Percentiles rank a stretch among this genome's conserved stretches.
Conservation (phyloP, 2,113 vertebrate genomes). For the Casuarius casuarius region DNA sequence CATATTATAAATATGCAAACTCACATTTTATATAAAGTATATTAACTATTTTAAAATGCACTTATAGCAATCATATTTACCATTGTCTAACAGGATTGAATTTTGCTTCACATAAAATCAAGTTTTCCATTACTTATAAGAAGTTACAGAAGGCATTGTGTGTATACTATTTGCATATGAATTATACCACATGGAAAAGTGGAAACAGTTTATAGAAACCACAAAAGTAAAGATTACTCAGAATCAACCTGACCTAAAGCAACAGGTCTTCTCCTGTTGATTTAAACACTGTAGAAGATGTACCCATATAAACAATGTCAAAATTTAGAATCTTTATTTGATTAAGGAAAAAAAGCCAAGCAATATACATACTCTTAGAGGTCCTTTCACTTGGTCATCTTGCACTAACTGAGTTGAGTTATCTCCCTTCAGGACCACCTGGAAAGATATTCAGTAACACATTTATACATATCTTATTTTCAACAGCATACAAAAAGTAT, state of each 20-base stretch:
- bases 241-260: neutral
- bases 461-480: neutral
- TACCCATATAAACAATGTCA: neutral
- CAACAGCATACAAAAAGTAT: neutral
- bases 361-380: slow-evolving; percentile 87
- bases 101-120: neutral
- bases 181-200: neutral
- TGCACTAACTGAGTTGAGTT: slow-evolving; percentile 95
- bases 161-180: neutral
- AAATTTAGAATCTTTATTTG: neutral
- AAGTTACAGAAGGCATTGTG: neutral
- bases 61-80: neutral
- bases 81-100: neutral
- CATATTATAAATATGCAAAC: neutral
- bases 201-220: neutral
- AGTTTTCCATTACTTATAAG: neutral
- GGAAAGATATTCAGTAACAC: slow-evolving; percentile 50
- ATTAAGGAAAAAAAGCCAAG: neutral
- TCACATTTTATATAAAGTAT: neutral
- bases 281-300: neutral
- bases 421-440: slow-evolving; percentile 95
- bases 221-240: neutral
- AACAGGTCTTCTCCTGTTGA: neutral
- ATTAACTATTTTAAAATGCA: neutral
- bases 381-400: slow-evolving; percentile 98